A percentile compares a stretch with the other conserved stretches of the same genome.
These are phyloP conservation scores for Ptychodera flava DNA, from an alignment of 35 echinoderm and acorn worm species.

Conservation along the genomic window DNA sequence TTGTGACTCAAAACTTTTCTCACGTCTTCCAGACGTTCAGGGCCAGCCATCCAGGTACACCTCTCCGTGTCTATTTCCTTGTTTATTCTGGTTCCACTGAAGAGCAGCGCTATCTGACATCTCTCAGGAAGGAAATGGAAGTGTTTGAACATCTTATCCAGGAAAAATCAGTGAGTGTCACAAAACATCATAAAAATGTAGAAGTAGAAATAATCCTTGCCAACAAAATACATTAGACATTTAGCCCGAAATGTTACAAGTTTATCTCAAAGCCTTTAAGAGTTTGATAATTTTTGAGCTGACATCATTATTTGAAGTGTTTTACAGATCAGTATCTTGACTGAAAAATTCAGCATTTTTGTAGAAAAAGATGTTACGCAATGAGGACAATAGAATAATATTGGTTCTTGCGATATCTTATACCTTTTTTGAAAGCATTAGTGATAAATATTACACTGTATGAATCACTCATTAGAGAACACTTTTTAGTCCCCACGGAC, in stretches of 20 bases:
- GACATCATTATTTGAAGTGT: background rate
- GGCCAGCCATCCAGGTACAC: conserved; percentile 47
- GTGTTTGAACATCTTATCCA: conserved; percentile 93
- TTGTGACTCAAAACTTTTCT: too few relatives aligned
- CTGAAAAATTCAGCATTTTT: too few relatives aligned
- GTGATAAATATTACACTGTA: too few relatives aligned
- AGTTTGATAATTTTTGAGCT: background rate
- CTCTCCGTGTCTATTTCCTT: conserved; percentile 87
- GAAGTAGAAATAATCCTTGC: too few relatives aligned
- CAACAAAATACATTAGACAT: too few relatives aligned
- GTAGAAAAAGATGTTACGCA: too few relatives aligned
- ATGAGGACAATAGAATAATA: too few relatives aligned
- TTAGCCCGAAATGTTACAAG: background rate
- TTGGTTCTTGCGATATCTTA: too few relatives aligned
- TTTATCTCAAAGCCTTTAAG: background rate
- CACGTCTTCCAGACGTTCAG: conserved; percentile 85
- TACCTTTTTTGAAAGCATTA: too few relatives aligned
- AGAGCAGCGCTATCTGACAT: conserved; percentile 90
- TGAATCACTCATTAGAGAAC: too few relatives aligned
- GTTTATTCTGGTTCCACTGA: conserved; percentile 83
- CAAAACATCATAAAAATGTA: background rate
- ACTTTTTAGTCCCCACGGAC: too few relatives aligned
- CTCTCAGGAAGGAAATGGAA: conserved; percentile 65
- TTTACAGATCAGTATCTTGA: too few relatives aligned
- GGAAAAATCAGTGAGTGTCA: conserved; percentile 79